These are phyloP conservation scores for Neuroscelio doddi DNA, from an alignment of 2,888 invertebrate species.

Conservation along the genomic window DNA sequence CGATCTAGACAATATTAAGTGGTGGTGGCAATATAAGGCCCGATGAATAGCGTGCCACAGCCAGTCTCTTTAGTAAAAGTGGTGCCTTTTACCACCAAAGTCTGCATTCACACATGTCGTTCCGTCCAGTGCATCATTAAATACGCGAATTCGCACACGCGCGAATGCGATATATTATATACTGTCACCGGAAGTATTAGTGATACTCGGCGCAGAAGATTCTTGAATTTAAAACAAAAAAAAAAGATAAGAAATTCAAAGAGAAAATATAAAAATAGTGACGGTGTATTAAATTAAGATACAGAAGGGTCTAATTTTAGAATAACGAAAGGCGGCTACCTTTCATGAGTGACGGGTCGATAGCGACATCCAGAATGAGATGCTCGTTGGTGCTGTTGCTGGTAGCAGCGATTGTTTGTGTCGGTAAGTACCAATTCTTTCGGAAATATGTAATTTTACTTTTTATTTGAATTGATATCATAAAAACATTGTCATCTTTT, in stretches of 20 bases:
- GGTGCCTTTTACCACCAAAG: slow-evolving; percentile 65
- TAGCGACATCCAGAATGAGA: slow-evolving; percentile 59
- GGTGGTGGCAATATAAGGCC: slow-evolving; percentile 71
- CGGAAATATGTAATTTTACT: not conserved
- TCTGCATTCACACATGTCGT: slow-evolving; percentile 55
- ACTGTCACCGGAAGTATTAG: too few relatives aligned
- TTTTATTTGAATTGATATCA: too few relatives aligned
- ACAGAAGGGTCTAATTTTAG: slow-evolving; percentile 5
- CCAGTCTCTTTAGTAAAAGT: slow-evolving; percentile 66
- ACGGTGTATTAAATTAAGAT: not conserved
- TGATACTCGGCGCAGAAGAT: too few relatives aligned
- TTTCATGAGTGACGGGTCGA: slow-evolving; percentile 11
- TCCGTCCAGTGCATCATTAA: slow-evolving; percentile 28
- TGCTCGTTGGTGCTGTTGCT: slow-evolving; percentile 64
- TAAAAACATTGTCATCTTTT: too few relatives aligned
- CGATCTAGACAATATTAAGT: slow-evolving; percentile 42
- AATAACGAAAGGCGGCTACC: not conserved
- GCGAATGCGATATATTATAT: slow-evolving; percentile 9
- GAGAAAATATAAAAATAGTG: not conserved
- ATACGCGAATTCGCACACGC: slow-evolving; percentile 36
- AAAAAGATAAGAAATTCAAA: too few relatives aligned
- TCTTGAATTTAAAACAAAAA: too few relatives aligned
- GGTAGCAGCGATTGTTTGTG: slow-evolving; percentile 57
- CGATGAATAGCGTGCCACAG: slow-evolving; percentile 63
- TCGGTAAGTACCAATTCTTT: slow-evolving; percentile 61